These are phyloP conservation scores for Nesoenas mayeri DNA, from an alignment of 2,113 vertebrate species.

Conservation along the genomic window DNA sequence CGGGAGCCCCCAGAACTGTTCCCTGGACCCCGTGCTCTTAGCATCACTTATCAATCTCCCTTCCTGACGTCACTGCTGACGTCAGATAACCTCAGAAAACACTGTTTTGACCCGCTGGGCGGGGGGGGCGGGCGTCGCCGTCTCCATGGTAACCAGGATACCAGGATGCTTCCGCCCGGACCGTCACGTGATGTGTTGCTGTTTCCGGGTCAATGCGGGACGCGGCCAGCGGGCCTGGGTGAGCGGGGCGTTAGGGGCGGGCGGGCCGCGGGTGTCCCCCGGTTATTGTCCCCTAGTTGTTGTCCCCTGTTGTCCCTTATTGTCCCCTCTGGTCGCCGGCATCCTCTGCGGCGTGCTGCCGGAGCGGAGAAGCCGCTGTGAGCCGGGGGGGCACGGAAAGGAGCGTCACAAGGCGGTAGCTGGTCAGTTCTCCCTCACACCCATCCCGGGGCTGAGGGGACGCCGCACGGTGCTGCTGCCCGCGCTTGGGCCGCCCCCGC, in stretches of 20 bases:
- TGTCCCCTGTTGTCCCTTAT: too few relatives aligned
- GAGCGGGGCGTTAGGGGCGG: neutral
- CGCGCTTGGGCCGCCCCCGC: too few relatives aligned
- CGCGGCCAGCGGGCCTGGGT: slow-evolving; percentile 63
- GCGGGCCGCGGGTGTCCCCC: too few relatives aligned
- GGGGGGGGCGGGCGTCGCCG: neutral
- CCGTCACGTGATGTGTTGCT: slow-evolving; percentile 72
- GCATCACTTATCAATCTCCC: too few relatives aligned
- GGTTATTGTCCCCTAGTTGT: too few relatives aligned
- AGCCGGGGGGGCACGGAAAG: too few relatives aligned
- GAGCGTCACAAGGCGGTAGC: neutral
- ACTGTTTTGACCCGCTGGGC: too few relatives aligned
- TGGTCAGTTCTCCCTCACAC: neutral
- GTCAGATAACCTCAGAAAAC: neutral
- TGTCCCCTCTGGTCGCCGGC: neutral
- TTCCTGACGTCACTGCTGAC: neutral
- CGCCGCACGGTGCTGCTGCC: neutral
- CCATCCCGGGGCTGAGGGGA: neutral
- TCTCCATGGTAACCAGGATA: slow-evolving; percentile 55
- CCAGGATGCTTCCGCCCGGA: neutral
- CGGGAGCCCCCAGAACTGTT: neutral
- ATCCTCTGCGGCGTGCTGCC: neutral
- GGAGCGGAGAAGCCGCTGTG: too few relatives aligned
- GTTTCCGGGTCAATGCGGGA: slow-evolving; percentile 80
- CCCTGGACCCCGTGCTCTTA: rapidly evolving